Percentiles rank a stretch among this genome's conserved stretches.
Evolutionary conservation across 2,113 vertebrate genomes (phyloP).

Genomic region (Ptilorrhoa leucosticta): DNA sequence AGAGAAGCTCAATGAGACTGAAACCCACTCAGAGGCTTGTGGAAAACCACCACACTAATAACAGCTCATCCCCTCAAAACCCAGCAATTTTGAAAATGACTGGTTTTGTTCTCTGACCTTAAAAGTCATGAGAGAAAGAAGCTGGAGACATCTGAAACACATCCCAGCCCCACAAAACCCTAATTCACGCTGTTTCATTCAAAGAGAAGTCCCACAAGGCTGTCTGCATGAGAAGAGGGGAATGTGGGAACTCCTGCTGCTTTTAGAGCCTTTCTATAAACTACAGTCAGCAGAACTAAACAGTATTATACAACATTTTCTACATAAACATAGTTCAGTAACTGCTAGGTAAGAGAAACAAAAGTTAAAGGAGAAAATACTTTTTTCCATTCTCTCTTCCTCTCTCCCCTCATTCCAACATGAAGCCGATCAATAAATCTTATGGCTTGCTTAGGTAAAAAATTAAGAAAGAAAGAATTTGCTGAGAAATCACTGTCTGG

Average conservation of each 20-base stretch:
- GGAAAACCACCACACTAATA: background rate
- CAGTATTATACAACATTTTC: background rate
- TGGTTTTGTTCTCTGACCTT: background rate
- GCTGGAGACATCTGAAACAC: background rate
- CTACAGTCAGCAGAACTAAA: background rate
- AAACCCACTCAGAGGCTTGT: background rate
- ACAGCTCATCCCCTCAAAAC: background rate
- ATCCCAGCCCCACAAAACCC: background rate
- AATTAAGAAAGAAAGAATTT: background rate
- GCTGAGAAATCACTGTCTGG: background rate
- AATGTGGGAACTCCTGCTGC: background rate
- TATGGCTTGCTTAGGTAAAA: background rate
- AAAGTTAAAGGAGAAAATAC: background rate
- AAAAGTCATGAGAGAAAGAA: background rate
- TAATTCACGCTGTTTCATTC: background rate
- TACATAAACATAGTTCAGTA: background rate
- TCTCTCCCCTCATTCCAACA: background rate
- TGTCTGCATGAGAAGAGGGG: background rate
- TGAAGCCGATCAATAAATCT: background rate
- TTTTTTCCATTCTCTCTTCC: background rate
- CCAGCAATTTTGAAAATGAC: background rate
- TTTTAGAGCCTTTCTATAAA: constrained; percentile 1
- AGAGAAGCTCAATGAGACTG: background rate
- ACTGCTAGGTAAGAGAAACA: constrained; percentile 19
- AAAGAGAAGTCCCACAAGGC: background rate